Evolutionary conservation across 2,113 vertebrate species (phyloP), one percentile per base, ranked within the genome.

Genomic region (Sclerurus mexicanus): DNA sequence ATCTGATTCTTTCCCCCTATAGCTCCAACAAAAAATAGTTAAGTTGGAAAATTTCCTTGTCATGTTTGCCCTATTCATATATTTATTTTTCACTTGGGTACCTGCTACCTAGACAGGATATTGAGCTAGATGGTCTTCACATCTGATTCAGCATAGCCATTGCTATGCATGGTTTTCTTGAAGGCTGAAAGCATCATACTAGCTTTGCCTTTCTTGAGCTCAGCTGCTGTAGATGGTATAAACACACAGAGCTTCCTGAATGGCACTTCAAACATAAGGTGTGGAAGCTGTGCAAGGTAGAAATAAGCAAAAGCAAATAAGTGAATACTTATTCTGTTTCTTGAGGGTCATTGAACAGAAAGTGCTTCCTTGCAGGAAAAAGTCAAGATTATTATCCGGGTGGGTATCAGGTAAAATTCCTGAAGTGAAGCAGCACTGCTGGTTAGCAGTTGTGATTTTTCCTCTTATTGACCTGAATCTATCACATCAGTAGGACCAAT

Each of bases 1-100:
- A 55, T 66, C 59, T 76, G 40, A 88, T 73, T 74, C 46, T 76
- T 94, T 85, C 39, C 49, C 23, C 40, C 39, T 2, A 0, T 16
- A 24, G 8, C 35, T 88, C 76, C 88, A 93, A 86, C 15, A 94
- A 88, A 95, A 94, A 94, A 90, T 14, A 90, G 12, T 66, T 60
- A 77, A 62, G 35, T 14, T 25, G 50, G 46, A 90, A 86, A 84
- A 50, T 69, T 66, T 63, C 59, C 50, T 80, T 90, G 15, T 66
- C 58, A 67, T 47, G 4, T 67, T 90, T 85, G 33, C 59, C 23
- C 6, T n/a, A 18, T 39, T 86, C 12, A 14, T 53, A 27, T 25
- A 25, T 22, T 75, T 71, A 39, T 37, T 60, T 83, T 85, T 83
- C 3, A 40, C n/a, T 86, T 58, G 80, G 39, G 59, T 42, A 84